These are phyloP conservation scores for Tetramorium simillimum DNA, from an alignment of 1,140 invertebrate genomes.

Conservation along the genomic window DNA sequence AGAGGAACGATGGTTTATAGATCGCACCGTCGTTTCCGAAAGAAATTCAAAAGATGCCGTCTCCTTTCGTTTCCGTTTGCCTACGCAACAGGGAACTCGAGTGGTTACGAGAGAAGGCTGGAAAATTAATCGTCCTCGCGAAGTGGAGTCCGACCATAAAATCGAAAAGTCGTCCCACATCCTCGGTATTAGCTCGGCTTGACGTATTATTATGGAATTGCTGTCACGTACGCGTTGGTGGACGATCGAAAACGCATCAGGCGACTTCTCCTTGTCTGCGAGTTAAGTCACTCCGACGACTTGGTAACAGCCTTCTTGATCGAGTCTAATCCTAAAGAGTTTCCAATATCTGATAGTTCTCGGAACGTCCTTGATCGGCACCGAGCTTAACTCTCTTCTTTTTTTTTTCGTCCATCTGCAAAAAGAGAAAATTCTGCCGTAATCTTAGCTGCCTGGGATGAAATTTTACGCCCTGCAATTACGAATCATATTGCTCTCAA, in stretches of 20 bases:
- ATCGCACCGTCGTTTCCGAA: background rate
- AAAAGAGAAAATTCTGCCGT: background rate
- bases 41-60: background rate
- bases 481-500: conserved; percentile 33
- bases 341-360: conserved; percentile 78
- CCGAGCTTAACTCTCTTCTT: conserved; percentile 9
- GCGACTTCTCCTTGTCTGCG: conserved; percentile 64
- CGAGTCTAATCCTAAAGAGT: conserved; percentile 76
- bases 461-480: conserved; percentile 42
- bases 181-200: conserved; percentile 53
- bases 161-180: conserved; percentile 61
- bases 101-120: background rate
- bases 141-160: conserved; percentile 47
- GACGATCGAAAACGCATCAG: conserved; percentile 77
- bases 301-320: conserved; percentile 76
- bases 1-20: background rate
- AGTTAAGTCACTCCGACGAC: conserved; percentile 75
- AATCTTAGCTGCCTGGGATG: background rate
- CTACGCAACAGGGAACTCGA: background rate
- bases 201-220: conserved; percentile 76
- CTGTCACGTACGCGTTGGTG: conserved; percentile 70
- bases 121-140: conserved; percentile 67
- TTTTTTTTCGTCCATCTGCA: background rate
- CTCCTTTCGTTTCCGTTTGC: background rate
- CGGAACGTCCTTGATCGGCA: conserved; percentile 54